Conservation (phyloP, 2,113 vertebrate species). For the Crotophaga sulcirostris region DNA sequence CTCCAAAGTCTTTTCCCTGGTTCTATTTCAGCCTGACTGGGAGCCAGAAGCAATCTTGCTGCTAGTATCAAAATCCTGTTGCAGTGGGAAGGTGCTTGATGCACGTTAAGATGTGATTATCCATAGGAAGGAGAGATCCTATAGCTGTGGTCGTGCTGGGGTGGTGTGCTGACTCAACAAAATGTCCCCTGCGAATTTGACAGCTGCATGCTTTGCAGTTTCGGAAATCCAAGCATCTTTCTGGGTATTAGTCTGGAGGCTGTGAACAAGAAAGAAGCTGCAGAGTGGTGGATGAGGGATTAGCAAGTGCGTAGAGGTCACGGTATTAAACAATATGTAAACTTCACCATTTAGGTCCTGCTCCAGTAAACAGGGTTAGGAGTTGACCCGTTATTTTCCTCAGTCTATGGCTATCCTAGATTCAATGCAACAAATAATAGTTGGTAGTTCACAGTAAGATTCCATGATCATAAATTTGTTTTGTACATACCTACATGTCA, state of each 20-base stretch:
- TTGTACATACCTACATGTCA: not conserved
- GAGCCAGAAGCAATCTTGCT: not conserved
- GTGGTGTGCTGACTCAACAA: constrained; percentile 41
- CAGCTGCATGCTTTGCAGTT: constrained; percentile 39
- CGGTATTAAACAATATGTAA: constrained; percentile 16
- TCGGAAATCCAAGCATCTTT: constrained; percentile 63
- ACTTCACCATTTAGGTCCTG: not conserved
- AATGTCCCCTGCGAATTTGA: not conserved
- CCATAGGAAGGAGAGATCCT: constrained; percentile 24
- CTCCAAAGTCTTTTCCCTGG: not conserved
- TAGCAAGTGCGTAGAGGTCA: constrained; percentile 20
- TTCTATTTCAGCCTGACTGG: not conserved
- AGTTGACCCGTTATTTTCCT: not conserved
- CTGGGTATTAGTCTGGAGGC: constrained; percentile 60
- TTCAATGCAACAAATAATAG: not conserved
- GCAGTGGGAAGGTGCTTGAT: constrained; percentile 17
- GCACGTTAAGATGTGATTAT: constrained; percentile 52
- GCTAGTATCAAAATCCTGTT: constrained; percentile 14
- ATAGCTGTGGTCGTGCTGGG: not conserved
- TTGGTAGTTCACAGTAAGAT: not conserved
- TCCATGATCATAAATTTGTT: not conserved
- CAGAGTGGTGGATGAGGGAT: constrained; percentile 30
- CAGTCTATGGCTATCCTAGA: not conserved
- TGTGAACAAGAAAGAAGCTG: constrained; percentile 38
- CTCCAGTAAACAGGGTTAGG: not conserved